A percentile compares a stretch with the other conserved stretches of the same genome.
Evolutionary conservation across 1,140 invertebrate genomes (phyloP).

Genomic region (Scaptodrosophila lebanonensis): DNA sequence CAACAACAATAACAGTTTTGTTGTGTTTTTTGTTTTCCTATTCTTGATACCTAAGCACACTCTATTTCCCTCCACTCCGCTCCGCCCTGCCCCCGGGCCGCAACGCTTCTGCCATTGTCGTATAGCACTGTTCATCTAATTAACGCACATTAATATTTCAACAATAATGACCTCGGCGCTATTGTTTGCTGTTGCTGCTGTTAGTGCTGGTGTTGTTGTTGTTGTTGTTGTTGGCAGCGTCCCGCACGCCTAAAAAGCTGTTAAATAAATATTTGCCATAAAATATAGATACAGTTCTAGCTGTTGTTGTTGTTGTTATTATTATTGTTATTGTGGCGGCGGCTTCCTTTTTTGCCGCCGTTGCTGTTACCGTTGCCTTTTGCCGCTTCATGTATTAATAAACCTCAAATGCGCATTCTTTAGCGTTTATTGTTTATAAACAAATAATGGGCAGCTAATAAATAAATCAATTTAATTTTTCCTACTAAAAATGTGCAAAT

Average conservation of each 20-base stretch:
- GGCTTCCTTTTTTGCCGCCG: too few relatives aligned
- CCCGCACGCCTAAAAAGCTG: conserved; percentile 56
- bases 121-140: conserved; percentile 33
- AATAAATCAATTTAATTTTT: conserved; percentile 69
- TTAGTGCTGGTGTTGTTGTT: too few relatives aligned
- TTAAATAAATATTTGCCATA: conserved; percentile 73
- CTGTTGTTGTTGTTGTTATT: conserved; percentile 10
- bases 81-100: conserved; percentile 11
- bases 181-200: conserved; percentile 66
- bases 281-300: conserved; percentile 52
- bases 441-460: conserved; percentile 70
- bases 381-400: conserved; percentile 61
- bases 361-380: conserved; percentile 11
- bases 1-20: too few relatives aligned
- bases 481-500: not conserved
- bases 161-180: conserved; percentile 65
- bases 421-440: conserved; percentile 70
- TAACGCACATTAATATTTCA: conserved; percentile 73
- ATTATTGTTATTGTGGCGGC: conserved; percentile 3
- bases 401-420: conserved; percentile 71
- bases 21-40: not conserved
- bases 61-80: too few relatives aligned
- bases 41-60: too few relatives aligned
- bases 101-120: not conserved
- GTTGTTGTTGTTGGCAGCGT: too few relatives aligned